phyloP scores from a whole-genome alignment of 1,140 invertebrate species.

The Ditylenchus dipsaci region DNA sequence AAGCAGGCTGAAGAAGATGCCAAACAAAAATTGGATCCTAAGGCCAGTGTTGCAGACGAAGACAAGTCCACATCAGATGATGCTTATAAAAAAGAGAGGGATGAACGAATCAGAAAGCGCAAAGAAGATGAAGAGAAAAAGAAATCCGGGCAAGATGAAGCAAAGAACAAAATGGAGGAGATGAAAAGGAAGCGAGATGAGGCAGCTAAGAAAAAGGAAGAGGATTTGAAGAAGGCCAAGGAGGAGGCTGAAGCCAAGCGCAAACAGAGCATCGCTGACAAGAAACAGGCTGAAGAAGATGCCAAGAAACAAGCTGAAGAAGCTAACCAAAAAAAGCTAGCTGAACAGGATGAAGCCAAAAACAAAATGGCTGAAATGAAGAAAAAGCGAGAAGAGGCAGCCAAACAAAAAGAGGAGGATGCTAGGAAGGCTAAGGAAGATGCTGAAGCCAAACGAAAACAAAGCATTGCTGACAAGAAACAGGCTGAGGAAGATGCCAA shows the following conservation, averaged over 20 bases:
- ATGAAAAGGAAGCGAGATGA: constrained; percentile 4
- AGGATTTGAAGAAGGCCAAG: constrained; percentile 21
- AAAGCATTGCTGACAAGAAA: not conserved
- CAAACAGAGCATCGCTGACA: constrained; percentile 6
- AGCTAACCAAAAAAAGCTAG: not conserved
- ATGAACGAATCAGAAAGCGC: no score
- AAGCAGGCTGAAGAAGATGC: constrained; percentile 7
- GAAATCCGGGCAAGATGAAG: not conserved
- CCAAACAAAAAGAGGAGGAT: constrained; percentile 15
- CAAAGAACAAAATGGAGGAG: not conserved
- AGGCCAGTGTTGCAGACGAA: not conserved
- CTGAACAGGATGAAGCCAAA: not conserved
- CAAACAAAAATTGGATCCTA: not conserved
- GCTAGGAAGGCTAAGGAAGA: constrained; percentile 9
- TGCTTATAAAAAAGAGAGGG: not conserved
- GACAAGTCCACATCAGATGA: not conserved
- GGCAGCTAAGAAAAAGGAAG: not conserved
- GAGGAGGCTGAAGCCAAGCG: constrained; percentile 6
- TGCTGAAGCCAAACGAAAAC: not conserved
- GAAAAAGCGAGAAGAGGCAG: constrained; percentile 11
- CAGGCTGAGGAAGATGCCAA: not conserved
- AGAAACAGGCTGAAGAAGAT: not conserved
- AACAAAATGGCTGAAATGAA: constrained; percentile 8
- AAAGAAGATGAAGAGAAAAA: constrained; percentile 4
- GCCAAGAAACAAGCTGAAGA: not conserved